Evolutionary conservation across 2,113 vertebrate species (phyloP), one percentile per base, ranked within the genome.

Genomic region (Thalassoma bifasciatum): DNA sequence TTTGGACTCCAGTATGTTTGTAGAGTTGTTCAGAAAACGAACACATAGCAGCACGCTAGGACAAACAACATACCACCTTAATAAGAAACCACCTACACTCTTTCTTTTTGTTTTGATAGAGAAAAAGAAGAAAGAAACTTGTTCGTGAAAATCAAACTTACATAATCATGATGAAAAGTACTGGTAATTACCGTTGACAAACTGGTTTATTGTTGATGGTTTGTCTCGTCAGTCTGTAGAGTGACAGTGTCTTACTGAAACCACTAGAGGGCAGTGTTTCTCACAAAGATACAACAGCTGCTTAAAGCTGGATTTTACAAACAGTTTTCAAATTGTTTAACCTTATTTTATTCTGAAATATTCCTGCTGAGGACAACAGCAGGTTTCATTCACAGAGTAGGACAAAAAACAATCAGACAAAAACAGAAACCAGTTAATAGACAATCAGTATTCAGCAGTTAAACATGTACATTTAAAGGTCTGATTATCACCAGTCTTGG

Each of bases 191-290:
- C 11, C 16, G 0, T 8, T 42, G 10, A 30, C 30, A 64, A 44
- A 49, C 16, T 23, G 11, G 3, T 49, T 23, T n/a, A 16, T 3
- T 37, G 40, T 44, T 13, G 4, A 6, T 14, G 12, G 40, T 13
- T 14, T 44, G 16, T 38, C 0, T 38, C 12, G 1, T 6, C n/a
- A 30, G 6, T 4, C 12, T 19, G 38, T 4, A 46, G 23, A 63
- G 13, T 16, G 19, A 56, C 10, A 46, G 23, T 75, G 50, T 44
- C 4, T 23, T 7, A 19, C n/a, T 12, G 40, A 4, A 8, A 34
- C 76, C 88, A 82, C 84, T 62, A 86, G 89, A 79, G 79, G 62
- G 22, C 64, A 44, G 34, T 81, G 72, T 72, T 71, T 7, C 36
- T 24, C 65, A 30, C 42, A 44, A 16, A 3, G 16, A 14, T 4